Conservation (phyloP, 2,797 vertebrate genomes). For the Lacerta bilineata region DNA sequence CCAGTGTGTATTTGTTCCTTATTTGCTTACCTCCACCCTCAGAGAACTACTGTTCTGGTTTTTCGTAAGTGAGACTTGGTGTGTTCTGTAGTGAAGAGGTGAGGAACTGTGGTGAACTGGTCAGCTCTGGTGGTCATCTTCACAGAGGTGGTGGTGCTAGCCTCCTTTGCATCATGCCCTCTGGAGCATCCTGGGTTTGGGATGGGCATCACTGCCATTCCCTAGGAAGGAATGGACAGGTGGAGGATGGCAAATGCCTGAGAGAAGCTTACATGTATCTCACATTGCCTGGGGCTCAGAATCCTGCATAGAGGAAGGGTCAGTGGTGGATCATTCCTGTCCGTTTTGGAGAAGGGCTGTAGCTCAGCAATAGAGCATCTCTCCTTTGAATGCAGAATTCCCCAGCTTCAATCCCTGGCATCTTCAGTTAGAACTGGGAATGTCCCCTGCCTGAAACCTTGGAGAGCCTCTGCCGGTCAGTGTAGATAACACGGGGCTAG, state of each 20-base stretch:
- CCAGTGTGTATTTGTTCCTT: not conserved
- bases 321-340: not conserved
- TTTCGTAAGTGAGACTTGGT: not conserved
- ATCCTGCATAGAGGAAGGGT: not conserved
- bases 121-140: not conserved
- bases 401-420: too few relatives aligned
- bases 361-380: too few relatives aligned
- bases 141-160: not conserved
- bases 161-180: not conserved
- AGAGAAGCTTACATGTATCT: not conserved
- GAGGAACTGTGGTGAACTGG: not conserved
- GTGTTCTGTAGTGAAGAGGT: not conserved
- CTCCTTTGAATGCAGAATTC: too few relatives aligned
- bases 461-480: too few relatives aligned
- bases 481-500: too few relatives aligned
- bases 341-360: not conserved
- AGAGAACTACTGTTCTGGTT: not conserved
- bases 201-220: not conserved
- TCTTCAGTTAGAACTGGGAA: too few relatives aligned
- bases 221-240: not conserved
- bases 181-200: not conserved
- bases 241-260: not conserved
- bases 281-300: not conserved
- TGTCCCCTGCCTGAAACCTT: too few relatives aligned
- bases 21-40: not conserved